Evolutionary conservation across 2,888 invertebrate genomes (phyloP).

Genomic region (Drosophila monieri): DNA sequence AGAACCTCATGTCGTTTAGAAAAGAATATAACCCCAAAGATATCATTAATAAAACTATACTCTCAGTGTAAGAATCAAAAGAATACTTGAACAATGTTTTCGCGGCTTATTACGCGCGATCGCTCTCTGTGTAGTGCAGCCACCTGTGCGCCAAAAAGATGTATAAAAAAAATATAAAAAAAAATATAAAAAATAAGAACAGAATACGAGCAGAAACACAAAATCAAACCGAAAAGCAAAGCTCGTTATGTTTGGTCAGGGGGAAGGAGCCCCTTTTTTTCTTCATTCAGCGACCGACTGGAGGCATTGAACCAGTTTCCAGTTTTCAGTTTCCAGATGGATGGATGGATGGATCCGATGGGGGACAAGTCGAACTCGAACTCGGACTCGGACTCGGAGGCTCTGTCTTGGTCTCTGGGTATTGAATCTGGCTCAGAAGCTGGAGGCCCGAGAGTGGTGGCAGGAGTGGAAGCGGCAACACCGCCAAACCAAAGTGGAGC

Average conservation of each 20-base stretch:
- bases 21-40: too few relatives aligned
- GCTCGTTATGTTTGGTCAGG: constrained; percentile 62
- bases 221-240: constrained; percentile 76
- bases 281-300: constrained; percentile 26
- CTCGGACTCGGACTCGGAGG: background rate
- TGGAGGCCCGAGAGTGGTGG: constrained; percentile 25
- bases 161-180: constrained; percentile 10
- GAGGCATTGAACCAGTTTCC: constrained; percentile 66
- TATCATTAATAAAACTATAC: too few relatives aligned
- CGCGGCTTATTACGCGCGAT: constrained; percentile 81
- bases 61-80: constrained; percentile 33
- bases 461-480: constrained; percentile 3
- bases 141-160: constrained; percentile 61
- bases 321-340: constrained; percentile 55
- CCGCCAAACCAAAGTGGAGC: constrained; percentile 67
- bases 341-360: constrained; percentile 54
- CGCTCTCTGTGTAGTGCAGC: constrained; percentile 53
- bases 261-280: background rate
- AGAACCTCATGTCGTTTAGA: too few relatives aligned
- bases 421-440: constrained; percentile 3
- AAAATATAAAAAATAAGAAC: background rate
- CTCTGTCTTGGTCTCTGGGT: background rate
- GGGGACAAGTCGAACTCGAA: constrained; percentile 4
- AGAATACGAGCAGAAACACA: constrained; percentile 30
- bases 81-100: constrained; percentile 80